Evolutionary conservation across 2,797 vertebrate species (phyloP).

Genomic region (Malurus splendens): DNA sequence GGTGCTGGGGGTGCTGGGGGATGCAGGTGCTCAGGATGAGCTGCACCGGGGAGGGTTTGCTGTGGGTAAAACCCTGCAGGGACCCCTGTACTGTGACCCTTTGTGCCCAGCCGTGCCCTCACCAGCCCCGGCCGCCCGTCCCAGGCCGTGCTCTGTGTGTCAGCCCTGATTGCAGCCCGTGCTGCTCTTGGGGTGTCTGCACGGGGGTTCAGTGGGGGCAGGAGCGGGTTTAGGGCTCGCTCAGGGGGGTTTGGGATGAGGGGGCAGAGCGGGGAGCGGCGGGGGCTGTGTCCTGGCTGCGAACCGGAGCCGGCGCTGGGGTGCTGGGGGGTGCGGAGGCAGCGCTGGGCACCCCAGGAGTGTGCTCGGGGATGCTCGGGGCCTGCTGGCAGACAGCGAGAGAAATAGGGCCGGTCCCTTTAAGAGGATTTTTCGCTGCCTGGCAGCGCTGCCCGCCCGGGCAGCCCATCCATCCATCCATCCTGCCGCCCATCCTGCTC

Average conservation of each 20-base stretch:
- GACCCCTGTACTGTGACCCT: not conserved
- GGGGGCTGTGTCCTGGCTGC: accelerated
- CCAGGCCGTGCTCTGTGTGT: accelerated
- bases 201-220: accelerated
- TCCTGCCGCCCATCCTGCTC: not conserved
- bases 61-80: not conserved
- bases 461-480: not conserved
- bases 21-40: not conserved
- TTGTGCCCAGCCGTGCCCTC: not conserved
- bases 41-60: not conserved
- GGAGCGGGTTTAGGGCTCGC: accelerated
- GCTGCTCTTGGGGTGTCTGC: not conserved
- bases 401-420: conserved; percentile 31
- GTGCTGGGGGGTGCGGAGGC: accelerated
- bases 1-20: not conserved
- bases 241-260: not conserved
- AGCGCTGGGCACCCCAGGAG: not conserved
- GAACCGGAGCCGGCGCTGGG: accelerated
- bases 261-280: accelerated
- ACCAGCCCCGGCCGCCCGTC: not conserved
- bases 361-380: not conserved
- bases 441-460: not conserved
- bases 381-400: not conserved
- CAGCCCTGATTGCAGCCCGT: not conserved
- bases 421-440: conserved; percentile 38